phyloP scores from a whole-genome alignment of 2,888 invertebrate species.

The Ennomos quercinarius region DNA sequence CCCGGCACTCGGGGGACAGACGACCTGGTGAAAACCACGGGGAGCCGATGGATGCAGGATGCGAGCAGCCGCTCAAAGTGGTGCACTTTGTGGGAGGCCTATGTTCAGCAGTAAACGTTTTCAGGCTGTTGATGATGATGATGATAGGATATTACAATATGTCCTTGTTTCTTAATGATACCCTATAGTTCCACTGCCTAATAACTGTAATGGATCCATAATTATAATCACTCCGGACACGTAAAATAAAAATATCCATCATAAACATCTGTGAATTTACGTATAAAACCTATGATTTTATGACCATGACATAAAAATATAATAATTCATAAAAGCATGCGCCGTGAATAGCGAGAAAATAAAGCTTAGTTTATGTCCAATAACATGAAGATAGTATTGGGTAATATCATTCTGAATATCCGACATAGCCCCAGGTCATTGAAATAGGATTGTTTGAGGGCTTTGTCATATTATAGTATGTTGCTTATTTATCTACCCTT shows the following conservation, averaged over 20 bases:
- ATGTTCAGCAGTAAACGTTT: no score
- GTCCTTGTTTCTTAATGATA: no score
- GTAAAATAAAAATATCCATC: slow-evolving; percentile 14
- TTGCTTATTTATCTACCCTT: not conserved
- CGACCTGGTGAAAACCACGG: no score
- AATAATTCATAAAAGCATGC: slow-evolving; percentile 42
- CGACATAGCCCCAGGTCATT: slow-evolving; percentile 9
- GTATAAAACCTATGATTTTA: slow-evolving; percentile 18
- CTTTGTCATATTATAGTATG: not conserved
- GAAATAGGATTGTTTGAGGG: slow-evolving; percentile 5
- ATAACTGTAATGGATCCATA: not conserved
- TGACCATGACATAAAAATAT: slow-evolving; percentile 37
- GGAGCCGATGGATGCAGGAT: no score
- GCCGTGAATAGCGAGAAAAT: slow-evolving; percentile 37
- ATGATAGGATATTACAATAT: no score
- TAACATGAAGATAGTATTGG: slow-evolving; percentile 15
- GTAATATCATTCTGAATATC: slow-evolving; percentile 21
- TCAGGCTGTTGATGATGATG: no score
- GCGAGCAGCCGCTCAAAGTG: no score
- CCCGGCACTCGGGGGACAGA: no score
- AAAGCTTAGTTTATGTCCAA: slow-evolving; percentile 42
- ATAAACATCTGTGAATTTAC: slow-evolving; percentile 22
- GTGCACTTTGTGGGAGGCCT: no score
- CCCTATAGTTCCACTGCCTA: no score
- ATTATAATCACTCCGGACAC: not conserved